Conservation (phyloP, 2,113 vertebrate genomes). For the Vidua chalybeata region DNA sequence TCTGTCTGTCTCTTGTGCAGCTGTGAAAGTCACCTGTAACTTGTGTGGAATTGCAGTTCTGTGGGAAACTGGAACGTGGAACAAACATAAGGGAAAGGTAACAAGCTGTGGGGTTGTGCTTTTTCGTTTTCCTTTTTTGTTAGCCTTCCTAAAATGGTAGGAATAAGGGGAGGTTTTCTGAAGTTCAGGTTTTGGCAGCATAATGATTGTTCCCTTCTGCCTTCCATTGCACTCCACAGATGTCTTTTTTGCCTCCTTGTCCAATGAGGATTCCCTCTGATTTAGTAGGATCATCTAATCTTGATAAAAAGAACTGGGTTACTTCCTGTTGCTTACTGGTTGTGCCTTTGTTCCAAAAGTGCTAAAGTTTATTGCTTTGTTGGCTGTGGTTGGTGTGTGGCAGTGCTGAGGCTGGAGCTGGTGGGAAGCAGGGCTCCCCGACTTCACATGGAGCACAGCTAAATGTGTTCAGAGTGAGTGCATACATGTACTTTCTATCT, state of each 20-base stretch:
- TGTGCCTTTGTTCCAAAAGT: neutral
- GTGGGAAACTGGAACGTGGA: neutral
- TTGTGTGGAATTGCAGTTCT: neutral
- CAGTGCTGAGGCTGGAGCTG: neutral
- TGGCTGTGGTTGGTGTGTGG: neutral
- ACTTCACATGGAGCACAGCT: neutral
- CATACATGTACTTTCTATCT: neutral
- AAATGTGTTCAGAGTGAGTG: neutral
- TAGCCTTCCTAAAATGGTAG: neutral
- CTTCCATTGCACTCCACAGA: neutral
- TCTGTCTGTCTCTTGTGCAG: neutral
- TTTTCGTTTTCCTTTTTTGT: neutral
- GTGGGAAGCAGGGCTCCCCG: neutral
- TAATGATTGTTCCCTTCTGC: neutral
- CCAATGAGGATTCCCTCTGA: neutral
- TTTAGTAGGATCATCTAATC: neutral
- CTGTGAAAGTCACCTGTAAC: neutral
- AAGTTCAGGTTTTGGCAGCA: neutral
- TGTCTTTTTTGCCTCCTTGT: neutral
- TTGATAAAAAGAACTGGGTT: neutral
- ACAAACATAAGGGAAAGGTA: neutral
- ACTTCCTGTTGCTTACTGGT: neutral
- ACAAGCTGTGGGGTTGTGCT: rapidly evolving
- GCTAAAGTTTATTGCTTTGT: neutral
- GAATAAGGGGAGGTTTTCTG: neutral